Evolutionary conservation across 2,888 invertebrate species (phyloP), one percentile per base, ranked within the genome.

Genomic region (Pterobdella sp.): DNA sequence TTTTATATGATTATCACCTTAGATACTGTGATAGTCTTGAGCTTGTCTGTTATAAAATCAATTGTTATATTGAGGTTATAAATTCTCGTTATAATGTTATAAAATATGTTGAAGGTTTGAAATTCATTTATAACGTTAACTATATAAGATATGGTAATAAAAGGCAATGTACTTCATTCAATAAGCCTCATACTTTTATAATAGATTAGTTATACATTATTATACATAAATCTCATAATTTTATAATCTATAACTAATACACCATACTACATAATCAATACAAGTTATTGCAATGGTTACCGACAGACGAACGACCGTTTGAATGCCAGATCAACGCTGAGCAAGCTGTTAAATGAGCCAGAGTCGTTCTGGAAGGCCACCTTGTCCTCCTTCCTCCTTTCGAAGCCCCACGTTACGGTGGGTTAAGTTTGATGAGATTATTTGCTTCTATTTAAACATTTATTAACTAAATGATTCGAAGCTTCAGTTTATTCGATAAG

Each of bases 281-380:
- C 60, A 14, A 49, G 52, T 22, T 22, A 49, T 49, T 22, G 22
- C 52, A 22, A 14, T 49, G 22, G 29, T 4, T 34, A 42, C n/a
- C 52, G 3, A 32, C 49, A 82, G 91, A 86, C 91, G 76, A 85
- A 88, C 65, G 85, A 87, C 68, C 87, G 91, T 73, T 84, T 91
- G 79, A 91, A 91, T 82, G 88, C 88, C 4, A 86, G 90, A 14
- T 79, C 84, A 69, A 86, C 87, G 73, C 82, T 90, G 35, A 85
- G 87, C 63, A 86, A 87, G 77, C 84, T 93, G 77, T 82, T 88
- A 72, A 81, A 84, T 2, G 89, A 91, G 79, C 84, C 87, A 0
- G 85, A 85, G 29, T 83, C 85, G 0, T 93, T 88, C 84, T 94
- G 93, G 93, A 80, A 88, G 0, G 83, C 85, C n/a, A 83, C 93